Percentiles rank a stretch among this genome's conserved stretches.
Conservation (phyloP, 1,140 invertebrate genomes). For the Eumaeus atala region DNA sequence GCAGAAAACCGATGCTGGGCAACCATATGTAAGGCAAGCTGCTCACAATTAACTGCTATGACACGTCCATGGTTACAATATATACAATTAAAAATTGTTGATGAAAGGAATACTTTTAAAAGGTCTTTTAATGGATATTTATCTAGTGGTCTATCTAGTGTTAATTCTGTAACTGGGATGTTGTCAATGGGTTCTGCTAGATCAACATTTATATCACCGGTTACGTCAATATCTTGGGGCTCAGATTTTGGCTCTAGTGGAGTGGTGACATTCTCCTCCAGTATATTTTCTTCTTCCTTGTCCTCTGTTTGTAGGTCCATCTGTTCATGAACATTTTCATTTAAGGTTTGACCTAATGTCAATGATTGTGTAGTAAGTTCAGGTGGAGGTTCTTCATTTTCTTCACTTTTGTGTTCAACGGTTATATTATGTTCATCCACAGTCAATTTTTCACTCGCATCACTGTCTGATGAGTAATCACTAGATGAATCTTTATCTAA, state of each 20-base stretch:
- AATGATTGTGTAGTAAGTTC: background rate
- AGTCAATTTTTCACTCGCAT: constrained; percentile 75
- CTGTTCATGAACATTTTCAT: constrained; percentile 23
- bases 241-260: constrained; percentile 42
- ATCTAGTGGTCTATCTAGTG: constrained; percentile 82
- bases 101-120: constrained; percentile 81
- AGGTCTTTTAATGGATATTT: constrained; percentile 81
- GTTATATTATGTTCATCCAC: constrained; percentile 52
- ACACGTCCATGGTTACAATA: constrained; percentile 89
- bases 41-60: constrained; percentile 87
- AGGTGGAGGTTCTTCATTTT: constrained; percentile 1
- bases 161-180: constrained; percentile 80
- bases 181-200: constrained; percentile 37
- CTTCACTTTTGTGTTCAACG: constrained; percentile 28
- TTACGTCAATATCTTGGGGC: constrained; percentile 31
- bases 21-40: constrained; percentile 84
- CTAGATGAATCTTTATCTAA: constrained; percentile 70
- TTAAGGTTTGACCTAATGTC: constrained; percentile 16
- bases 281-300: constrained; percentile 28
- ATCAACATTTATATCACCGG: constrained; percentile 43
- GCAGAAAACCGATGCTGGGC: constrained; percentile 84
- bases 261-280: constrained; percentile 31
- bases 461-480: constrained; percentile 74
- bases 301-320: background rate
- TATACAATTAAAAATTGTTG: constrained; percentile 80